Conservation (phyloP, 64 coral and sea anemone species). For the Cladopsammia gracilis region DNA sequence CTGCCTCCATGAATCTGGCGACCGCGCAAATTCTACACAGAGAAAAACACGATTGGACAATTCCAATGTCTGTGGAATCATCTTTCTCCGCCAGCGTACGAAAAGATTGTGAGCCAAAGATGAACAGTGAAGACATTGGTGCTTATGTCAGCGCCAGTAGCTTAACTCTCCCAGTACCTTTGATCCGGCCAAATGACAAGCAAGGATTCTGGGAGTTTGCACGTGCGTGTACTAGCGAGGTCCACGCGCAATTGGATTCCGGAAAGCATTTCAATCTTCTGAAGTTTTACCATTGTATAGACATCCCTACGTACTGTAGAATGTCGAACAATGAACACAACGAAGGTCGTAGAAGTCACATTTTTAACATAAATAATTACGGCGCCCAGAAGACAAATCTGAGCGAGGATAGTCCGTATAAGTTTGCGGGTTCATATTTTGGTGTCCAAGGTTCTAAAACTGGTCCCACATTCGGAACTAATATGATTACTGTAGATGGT, state of each 20-base stretch:
- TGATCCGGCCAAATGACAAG: background rate
- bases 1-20: constrained; percentile 58
- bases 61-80: constrained; percentile 48
- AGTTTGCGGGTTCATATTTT: constrained; percentile 82
- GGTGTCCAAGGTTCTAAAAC: constrained; percentile 48
- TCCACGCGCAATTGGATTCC: constrained; percentile 26
- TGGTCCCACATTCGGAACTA: constrained; percentile 73
- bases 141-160: constrained; percentile 49
- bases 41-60: background rate
- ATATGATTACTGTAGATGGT: constrained; percentile 82
- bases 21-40: constrained; percentile 56
- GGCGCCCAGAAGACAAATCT: constrained; percentile 35
- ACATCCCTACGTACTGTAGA: constrained; percentile 10
- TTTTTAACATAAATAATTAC: constrained; percentile 63
- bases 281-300: constrained; percentile 51
- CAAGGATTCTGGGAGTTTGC: constrained; percentile 86
- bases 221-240: constrained; percentile 55
- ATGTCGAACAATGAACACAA: constrained; percentile 37
- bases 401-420: constrained; percentile 9
- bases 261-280: constrained; percentile 58
- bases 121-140: constrained; percentile 71
- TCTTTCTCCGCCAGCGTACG: constrained; percentile 47
- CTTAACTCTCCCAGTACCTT: constrained; percentile 50
- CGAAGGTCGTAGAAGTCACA: constrained; percentile 21
- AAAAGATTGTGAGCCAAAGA: constrained; percentile 66